Conservation (phyloP, 1,140 invertebrate genomes). For the Varroa destructor region DNA sequence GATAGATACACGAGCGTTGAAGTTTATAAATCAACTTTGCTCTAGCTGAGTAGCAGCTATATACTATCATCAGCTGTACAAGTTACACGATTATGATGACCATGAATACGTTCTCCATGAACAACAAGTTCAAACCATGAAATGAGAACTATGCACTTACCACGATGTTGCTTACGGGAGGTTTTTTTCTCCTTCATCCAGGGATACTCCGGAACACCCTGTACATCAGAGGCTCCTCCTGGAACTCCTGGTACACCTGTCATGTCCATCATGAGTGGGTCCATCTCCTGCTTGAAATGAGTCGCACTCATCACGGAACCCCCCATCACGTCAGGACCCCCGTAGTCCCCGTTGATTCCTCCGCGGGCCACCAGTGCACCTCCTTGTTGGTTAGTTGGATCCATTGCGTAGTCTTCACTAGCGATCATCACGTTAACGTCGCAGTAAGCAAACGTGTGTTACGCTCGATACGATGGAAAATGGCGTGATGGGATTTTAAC, state of each 20-base stretch:
- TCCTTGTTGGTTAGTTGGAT: slow-evolving; percentile 17
- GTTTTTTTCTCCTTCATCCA: slow-evolving; percentile 98
- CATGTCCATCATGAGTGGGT: slow-evolving; percentile 26
- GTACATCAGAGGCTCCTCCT: slow-evolving; percentile 7
- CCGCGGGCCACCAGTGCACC: background rate
- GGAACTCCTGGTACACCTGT: background rate
- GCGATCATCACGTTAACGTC: background rate
- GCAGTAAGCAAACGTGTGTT: too few relatives aligned
- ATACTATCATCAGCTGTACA: too few relatives aligned
- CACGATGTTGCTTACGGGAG: slow-evolving; percentile 73
- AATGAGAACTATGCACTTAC: slow-evolving; percentile 45
- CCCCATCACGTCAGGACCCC: slow-evolving; percentile 2
- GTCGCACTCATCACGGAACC: slow-evolving; percentile 12
- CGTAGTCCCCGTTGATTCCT: background rate
- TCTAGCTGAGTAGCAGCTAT: too few relatives aligned
- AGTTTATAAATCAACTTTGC: too few relatives aligned
- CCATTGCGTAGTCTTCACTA: slow-evolving; percentile 21
- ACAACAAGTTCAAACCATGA: too few relatives aligned
- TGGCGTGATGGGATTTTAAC: too few relatives aligned
- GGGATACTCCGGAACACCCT: slow-evolving; percentile 66
- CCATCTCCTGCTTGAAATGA: slow-evolving; percentile 26
- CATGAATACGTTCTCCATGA: too few relatives aligned
- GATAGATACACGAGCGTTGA: too few relatives aligned
- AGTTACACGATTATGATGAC: too few relatives aligned
- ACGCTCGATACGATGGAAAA: too few relatives aligned